Evolutionary conservation across 2,888 invertebrate genomes (phyloP).

Genomic region (Drosophila paracracens): DNA sequence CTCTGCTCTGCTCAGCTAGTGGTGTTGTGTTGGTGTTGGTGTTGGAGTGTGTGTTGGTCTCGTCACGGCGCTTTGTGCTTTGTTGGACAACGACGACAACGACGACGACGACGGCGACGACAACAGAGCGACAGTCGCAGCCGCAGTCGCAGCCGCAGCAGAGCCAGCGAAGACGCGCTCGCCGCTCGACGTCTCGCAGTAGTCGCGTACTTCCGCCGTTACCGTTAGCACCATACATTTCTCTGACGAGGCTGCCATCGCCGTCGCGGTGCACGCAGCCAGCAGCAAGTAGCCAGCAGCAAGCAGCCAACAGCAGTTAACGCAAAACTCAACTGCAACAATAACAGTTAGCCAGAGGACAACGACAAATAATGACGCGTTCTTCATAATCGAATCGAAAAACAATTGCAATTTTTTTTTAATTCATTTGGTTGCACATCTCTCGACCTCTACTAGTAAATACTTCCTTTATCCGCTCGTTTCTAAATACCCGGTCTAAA

Average conservation of each 20-base stretch:
- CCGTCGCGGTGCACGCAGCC: slow-evolving; percentile 73
- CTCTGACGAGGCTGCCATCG: slow-evolving; percentile 66
- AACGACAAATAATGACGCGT: slow-evolving; percentile 56
- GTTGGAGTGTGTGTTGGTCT: slow-evolving; percentile 48
- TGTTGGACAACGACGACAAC: slow-evolving; percentile 62
- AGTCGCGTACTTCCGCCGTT: slow-evolving; percentile 79
- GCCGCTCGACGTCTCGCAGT: slow-evolving; percentile 75
- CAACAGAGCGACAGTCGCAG: slow-evolving; percentile 60
- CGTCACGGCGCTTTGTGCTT: slow-evolving; percentile 71
- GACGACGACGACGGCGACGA: slow-evolving; percentile 39
- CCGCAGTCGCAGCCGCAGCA: slow-evolving; percentile 49
- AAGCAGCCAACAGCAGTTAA: slow-evolving; percentile 28
- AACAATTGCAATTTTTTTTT: slow-evolving; percentile 1
- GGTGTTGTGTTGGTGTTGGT: slow-evolving; percentile 36
- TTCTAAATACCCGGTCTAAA: slow-evolving; percentile 14
- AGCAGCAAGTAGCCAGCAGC: slow-evolving; percentile 46
- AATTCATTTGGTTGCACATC: slow-evolving; percentile 38
- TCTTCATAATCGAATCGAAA: slow-evolving; percentile 14
- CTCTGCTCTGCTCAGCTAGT: slow-evolving; percentile 4
- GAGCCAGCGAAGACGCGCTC: slow-evolving; percentile 76
- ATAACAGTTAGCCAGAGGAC: slow-evolving; percentile 58
- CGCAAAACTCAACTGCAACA: slow-evolving; percentile 47
- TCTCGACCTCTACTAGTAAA: slow-evolving; percentile 24
- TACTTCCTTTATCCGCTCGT: slow-evolving; percentile 3
- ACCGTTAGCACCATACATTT: slow-evolving; percentile 78